Conservation (phyloP, 1,140 invertebrate genomes). For the Drosophila tropicalis region DNA sequence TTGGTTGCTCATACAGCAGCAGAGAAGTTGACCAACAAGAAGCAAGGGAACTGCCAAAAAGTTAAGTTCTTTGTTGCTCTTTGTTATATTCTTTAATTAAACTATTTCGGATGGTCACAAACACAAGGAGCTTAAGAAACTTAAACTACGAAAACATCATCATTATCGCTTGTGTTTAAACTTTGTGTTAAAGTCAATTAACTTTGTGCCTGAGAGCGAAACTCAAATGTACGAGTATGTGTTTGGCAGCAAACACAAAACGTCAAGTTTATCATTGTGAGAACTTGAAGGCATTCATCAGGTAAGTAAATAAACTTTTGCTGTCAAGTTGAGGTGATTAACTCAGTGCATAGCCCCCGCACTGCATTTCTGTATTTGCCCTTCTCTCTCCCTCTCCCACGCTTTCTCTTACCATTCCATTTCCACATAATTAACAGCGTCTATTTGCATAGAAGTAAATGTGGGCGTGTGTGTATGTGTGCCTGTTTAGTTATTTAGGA, state of each 20-base stretch:
- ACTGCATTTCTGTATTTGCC: too few species aligned
- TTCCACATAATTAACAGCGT: constrained; percentile 6
- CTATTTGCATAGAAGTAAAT: not conserved
- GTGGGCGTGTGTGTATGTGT: not conserved
- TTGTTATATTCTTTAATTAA: too few species aligned
- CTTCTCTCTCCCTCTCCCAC: too few species aligned
- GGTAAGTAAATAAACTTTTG: constrained; percentile 11
- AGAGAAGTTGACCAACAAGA: too few species aligned
- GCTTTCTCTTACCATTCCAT: not conserved
- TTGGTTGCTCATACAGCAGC: too few species aligned
- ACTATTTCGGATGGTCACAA: too few species aligned
- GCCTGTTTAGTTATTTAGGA: constrained; percentile 2
- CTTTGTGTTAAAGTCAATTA: too few species aligned
- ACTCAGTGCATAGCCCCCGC: not conserved
- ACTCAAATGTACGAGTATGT: not conserved
- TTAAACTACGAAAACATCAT: too few species aligned
- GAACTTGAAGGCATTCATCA: constrained; percentile 8
- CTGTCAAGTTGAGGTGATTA: constrained; percentile 8
- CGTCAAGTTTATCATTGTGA: constrained; percentile 2
- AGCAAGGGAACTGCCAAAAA: too few species aligned
- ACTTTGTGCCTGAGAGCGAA: not conserved
- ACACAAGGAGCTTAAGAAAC: too few species aligned
- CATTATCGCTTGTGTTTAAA: too few species aligned
- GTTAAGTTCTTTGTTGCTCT: too few species aligned
- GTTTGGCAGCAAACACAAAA: constrained; percentile 8